These are phyloP conservation scores for Phoxinus phoxinus DNA, from an alignment of 2,113 vertebrate species.

Conservation along the genomic window DNA sequence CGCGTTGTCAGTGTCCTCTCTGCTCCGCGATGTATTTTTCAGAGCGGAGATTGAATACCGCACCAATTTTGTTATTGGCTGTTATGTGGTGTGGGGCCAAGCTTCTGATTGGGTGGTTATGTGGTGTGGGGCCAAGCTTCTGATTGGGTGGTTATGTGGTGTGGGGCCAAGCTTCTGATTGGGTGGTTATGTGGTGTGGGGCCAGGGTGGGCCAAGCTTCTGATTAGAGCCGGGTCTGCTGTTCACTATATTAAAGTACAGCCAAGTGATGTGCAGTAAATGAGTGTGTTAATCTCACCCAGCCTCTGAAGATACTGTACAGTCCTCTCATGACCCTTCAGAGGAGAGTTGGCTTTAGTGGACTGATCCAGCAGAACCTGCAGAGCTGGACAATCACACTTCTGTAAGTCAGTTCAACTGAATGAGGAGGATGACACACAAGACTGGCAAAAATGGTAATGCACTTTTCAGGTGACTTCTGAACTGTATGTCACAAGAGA, in stretches of 20 bases:
- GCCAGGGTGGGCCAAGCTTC: no score
- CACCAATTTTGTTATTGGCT: no score
- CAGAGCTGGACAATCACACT: constrained; percentile 78
- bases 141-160: no score
- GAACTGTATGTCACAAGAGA: neutral
- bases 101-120: no score
- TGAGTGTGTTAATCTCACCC: constrained; percentile 75
- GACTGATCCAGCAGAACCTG: constrained; percentile 97
- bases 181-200: no score
- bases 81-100: no score
- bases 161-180: no score
- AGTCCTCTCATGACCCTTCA: constrained; percentile 97
- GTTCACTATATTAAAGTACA: neutral
- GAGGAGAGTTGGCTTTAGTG: constrained; percentile 96
- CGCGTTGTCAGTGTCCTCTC: no score
- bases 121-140: no score
- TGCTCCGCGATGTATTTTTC: no score
- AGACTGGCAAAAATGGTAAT: neutral
- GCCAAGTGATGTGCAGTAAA: neutral
- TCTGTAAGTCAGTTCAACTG: neutral
- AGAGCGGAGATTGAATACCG: no score
- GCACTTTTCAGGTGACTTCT: neutral
- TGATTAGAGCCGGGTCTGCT: no score
- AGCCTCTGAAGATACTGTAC: constrained; percentile 96
- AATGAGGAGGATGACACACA: neutral